phyloP scores from a whole-genome alignment of 92 coral and sea anemone species.

The Nematostella vectensis region DNA sequence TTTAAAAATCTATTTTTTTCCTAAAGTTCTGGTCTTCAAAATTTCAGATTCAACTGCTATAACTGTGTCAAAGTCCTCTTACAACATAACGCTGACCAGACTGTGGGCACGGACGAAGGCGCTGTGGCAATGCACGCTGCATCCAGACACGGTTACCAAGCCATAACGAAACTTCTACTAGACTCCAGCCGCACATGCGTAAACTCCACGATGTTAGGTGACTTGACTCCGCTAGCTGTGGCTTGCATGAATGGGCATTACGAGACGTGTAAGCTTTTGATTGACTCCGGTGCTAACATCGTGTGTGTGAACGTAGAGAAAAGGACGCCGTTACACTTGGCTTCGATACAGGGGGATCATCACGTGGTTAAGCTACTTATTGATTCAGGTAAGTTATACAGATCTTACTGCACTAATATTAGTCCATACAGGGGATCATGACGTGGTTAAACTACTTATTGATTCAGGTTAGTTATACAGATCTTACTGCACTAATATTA shows the following conservation, averaged over 20 bases:
- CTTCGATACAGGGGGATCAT: slow-evolving; percentile 29
- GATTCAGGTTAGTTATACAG: neutral
- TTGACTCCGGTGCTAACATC: slow-evolving; percentile 37
- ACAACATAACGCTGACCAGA: slow-evolving; percentile 36
- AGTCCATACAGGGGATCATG: no score
- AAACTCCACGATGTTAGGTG: slow-evolving; percentile 14
- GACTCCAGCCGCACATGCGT: slow-evolving; percentile 14
- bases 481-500: no score
- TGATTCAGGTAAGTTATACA: slow-evolving; percentile 43
- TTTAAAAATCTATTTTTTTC: no score
- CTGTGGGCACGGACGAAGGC: slow-evolving; percentile 18
- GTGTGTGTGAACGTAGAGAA: slow-evolving; percentile 23
- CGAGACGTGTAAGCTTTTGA: slow-evolving; percentile 33
- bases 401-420: no score
- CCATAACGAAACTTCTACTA: slow-evolving; percentile 30
- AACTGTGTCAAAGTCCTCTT: slow-evolving; percentile 27
- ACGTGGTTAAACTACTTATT: neutral
- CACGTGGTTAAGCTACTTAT: slow-evolving; percentile 35
- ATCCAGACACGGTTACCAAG: slow-evolving; percentile 31
- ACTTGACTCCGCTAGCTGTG: slow-evolving; percentile 29
- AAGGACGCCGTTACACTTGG: slow-evolving; percentile 48
- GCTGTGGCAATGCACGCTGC: slow-evolving; percentile 46
- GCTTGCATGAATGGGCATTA: slow-evolving; percentile 42
- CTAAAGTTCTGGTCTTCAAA: no score
- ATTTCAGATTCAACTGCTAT: slow-evolving; percentile 24